Base-by-base conservation (phyloP, 2,797 vertebrate species). In the Schizothorax lantsangensis region DNA sequence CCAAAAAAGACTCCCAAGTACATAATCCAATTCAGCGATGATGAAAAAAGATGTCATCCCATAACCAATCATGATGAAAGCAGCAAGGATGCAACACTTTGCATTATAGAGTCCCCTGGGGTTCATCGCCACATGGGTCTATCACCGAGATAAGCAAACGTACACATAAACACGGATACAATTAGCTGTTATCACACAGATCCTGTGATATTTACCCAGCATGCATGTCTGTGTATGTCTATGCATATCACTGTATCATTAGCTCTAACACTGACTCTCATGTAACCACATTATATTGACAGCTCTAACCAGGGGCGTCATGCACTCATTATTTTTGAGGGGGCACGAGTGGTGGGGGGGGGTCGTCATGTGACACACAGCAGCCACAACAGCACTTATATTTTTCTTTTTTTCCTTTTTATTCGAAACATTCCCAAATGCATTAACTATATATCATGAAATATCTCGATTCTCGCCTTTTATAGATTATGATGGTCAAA, bases 51-150 rank as follows among this genome's bases (percentile, higher is more conserved):
- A 90, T 88, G 72, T 73, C 83, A 91, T 79, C 79, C 77, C 69
- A 84, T 87, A 88, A 88, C 86, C 85, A 88, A 89, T 89, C 85
- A 86, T 17, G 52, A 83, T 88, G 83, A 90, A 87, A 81, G 78
- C 87, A 79, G 84, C 33, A 86, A 72, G 78, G 66, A 85, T 88
- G 74, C 82, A 87, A 84, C 43, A 47, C 77, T 64, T 77, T 79
- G 73, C 64, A 40, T 45, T 38, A 79, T 36, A 81, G 40, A 72
- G 54, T 85, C 77, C 79, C 86, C 79, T 85, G 82, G 59, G 84
- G 38, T 86, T 71, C 33, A 69, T 87, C 79, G 62, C 83, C 57
- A 23, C 85, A 43, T 49, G 81, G 62, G 62, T 17, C 33, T 68
- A 52, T 75, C 79, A 86, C 83, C 73, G 73, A 30, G 79, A 43